Percentiles rank a stretch among this genome's conserved stretches.
Conservation (phyloP, 2,113 vertebrate species). For the Hemiscyllium ocellatum region DNA sequence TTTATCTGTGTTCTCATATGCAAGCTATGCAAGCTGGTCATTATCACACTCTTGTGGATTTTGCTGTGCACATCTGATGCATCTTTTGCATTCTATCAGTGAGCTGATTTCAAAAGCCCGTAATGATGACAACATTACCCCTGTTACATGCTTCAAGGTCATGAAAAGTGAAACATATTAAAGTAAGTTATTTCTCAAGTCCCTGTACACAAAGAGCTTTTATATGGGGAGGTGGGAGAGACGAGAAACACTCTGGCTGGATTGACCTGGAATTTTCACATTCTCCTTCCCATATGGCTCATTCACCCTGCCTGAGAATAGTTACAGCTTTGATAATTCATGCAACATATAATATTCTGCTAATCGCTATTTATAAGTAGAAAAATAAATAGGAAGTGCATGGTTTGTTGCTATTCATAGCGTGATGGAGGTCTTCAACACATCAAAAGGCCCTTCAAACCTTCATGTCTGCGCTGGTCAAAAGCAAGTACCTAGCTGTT, state of each 20-base stretch:
- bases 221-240: not conserved
- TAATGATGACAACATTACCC: not conserved
- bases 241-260: not conserved
- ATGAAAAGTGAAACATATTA: not conserved
- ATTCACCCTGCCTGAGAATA: not conserved
- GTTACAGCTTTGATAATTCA: not conserved
- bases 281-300: not conserved
- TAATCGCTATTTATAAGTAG: not conserved
- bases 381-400: not conserved
- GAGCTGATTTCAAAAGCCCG: not conserved
- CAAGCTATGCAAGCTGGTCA: not conserved
- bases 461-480: too few species aligned
- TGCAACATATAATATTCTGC: not conserved
- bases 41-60: not conserved
- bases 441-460: too few species aligned
- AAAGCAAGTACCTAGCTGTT: too few species aligned
- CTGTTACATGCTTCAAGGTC: not conserved
- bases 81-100: not conserved
- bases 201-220: not conserved
- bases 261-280: not conserved
- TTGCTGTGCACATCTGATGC: not conserved
- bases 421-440: too few species aligned
- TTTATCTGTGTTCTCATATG: not conserved
- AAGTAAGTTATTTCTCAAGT: not conserved
- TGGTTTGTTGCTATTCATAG: not conserved